Evolutionary conservation across 2,888 invertebrate genomes (phyloP).

Genomic region (Diadegma fenestrale): DNA sequence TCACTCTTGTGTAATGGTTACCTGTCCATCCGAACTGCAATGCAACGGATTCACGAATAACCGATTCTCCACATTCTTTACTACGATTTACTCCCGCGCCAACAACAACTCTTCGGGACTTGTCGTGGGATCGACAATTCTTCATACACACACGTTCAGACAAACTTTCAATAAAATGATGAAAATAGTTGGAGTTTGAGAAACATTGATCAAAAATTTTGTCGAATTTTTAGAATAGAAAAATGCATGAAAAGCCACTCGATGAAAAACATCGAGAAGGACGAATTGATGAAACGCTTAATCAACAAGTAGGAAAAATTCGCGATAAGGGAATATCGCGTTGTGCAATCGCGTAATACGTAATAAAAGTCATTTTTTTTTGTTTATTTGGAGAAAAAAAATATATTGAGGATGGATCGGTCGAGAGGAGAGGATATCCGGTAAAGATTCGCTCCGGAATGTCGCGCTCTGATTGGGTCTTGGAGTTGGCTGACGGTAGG

Average conservation of each 20-base stretch:
- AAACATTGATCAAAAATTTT: no score
- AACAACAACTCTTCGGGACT: constrained; percentile 7
- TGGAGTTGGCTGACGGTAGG: constrained; percentile 57
- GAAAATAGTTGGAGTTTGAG: no score
- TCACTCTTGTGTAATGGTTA: constrained; percentile 61
- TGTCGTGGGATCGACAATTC: constrained; percentile 30
- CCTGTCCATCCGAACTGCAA: constrained; percentile 58
- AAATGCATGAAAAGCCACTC: not conserved
- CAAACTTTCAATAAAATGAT: not conserved
- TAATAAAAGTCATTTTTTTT: not conserved
- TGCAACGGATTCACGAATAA: constrained; percentile 61
- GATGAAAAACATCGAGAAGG: not conserved
- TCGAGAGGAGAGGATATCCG: constrained; percentile 63
- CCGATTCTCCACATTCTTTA: constrained; percentile 40
- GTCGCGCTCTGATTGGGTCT: constrained; percentile 81
- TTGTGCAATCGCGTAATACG: not conserved
- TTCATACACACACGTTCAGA: constrained; percentile 21
- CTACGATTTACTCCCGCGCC: not conserved
- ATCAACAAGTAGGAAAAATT: not conserved
- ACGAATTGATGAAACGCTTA: not conserved
- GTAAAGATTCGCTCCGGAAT: constrained; percentile 78
- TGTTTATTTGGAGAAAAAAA: not conserved
- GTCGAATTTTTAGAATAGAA: no score
- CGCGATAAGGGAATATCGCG: not conserved
- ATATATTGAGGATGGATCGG: constrained; percentile 18